Base-by-base conservation (phyloP, 2,888 invertebrate genomes). In the Eustalomyia histrio region DNA sequence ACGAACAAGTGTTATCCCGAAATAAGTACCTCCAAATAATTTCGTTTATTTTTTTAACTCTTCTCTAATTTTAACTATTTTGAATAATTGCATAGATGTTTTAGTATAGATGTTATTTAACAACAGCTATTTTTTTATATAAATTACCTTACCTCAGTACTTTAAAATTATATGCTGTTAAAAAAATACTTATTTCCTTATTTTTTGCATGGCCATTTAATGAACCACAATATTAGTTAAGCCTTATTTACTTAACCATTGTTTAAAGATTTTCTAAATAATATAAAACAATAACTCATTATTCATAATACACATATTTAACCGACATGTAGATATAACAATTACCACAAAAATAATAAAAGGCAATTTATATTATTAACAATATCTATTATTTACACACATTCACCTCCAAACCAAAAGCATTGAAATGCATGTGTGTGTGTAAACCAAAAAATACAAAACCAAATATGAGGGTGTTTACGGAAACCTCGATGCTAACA, bases 271-370 rank as follows among this genome's bases (percentile, higher is more conserved):
- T 61, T 78, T 61, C 47, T 8, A 55, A 55, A 67, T 55, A 67
- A 67, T 16, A 76, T 63, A 10, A 72, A 80, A 73, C 63, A 67
- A 80, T 80, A 80, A 72, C 68, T 80, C 75, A 80, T 80, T 58
- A 63, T 72, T 80, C 75, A 80, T 80, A 64, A 63, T 72, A 63
- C 80, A 72, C 76, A 80, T n/a, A 76, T 76, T 76, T 76, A 72
- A 72, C 71, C 67, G 63, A 80, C 76, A 80, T 63, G 61, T 67
- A 80, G 67, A 76, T 72, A 76, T 52, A 58, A 24, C 72, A 76
- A 72, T 80, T 76, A 80, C 72, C 80, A 52, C 75, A 76, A 58
- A 76, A 80, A 76, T 75, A 68, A 63, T 72, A 64, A 67, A 67
- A 79, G 63, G 64, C 68, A 79, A 73, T 79, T 74, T 63, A 64